A percentile compares a stretch with the other conserved stretches of the same genome.
Conservation (phyloP, 2,888 invertebrate genomes). For the Oxyteleia sp. region DNA sequence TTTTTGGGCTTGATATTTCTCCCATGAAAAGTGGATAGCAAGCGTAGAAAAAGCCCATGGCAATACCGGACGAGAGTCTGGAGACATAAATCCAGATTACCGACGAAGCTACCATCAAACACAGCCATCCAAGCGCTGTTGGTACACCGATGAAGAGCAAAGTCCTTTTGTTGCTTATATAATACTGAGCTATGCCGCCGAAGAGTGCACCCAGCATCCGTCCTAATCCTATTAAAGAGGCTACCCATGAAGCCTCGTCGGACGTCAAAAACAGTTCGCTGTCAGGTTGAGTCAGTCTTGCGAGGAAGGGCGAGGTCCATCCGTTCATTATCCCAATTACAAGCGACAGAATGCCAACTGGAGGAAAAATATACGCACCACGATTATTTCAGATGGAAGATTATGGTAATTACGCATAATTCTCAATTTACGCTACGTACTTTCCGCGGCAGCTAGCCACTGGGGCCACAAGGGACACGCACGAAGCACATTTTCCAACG, state of each 20-base stretch:
- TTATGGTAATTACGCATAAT: not conserved
- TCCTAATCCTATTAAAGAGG: slow-evolving; percentile 77
- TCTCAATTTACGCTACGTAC: slow-evolving; percentile 19
- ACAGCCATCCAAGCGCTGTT: slow-evolving; percentile 75
- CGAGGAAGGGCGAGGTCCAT: slow-evolving; percentile 80
- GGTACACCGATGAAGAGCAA: slow-evolving; percentile 75
- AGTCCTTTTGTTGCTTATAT: slow-evolving; percentile 77
- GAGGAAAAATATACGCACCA: too few relatives aligned
- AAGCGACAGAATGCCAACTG: slow-evolving; percentile 78
- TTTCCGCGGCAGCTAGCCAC: too few relatives aligned
- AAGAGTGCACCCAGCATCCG: slow-evolving; percentile 76
- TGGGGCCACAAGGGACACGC: too few relatives aligned
- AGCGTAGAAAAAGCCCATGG: too few relatives aligned
- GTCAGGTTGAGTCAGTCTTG: slow-evolving; percentile 75
- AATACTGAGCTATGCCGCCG: slow-evolving; percentile 74
- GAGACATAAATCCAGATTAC: too few relatives aligned
- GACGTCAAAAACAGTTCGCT: slow-evolving; percentile 72
- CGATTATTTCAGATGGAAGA: too few relatives aligned
- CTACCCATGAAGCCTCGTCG: slow-evolving; percentile 80
- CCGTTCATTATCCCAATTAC: slow-evolving; percentile 78
- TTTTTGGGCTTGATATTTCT: slow-evolving; percentile 80
- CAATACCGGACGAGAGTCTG: too few relatives aligned
- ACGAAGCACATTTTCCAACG: too few relatives aligned
- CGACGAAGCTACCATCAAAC: too few relatives aligned
- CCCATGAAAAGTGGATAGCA: slow-evolving; percentile 81